phyloP scores from a whole-genome alignment of 2,113 vertebrate species.

The Ophiodon elongatus region DNA sequence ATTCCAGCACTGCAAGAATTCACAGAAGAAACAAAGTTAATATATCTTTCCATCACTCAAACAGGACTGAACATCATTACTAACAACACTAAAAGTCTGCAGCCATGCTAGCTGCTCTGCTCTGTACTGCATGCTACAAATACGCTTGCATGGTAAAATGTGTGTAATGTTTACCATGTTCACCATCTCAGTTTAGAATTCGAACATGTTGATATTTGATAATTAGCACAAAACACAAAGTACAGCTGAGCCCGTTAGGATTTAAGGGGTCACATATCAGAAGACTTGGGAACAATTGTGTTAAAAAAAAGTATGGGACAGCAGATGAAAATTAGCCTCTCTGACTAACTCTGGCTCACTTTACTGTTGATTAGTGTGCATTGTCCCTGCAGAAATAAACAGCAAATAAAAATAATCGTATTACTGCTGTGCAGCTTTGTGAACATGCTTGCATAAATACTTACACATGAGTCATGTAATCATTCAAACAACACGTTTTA shows the following conservation, averaged over 20 bases:
- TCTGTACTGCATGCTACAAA: not conserved
- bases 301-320: not conserved
- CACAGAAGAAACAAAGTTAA: slow-evolving; percentile 40
- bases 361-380: too few species aligned
- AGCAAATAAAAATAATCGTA: too few species aligned
- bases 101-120: not conserved
- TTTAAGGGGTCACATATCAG: not conserved
- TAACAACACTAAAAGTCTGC: not conserved
- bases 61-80: not conserved
- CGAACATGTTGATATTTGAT: not conserved
- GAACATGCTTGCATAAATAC: slow-evolving; percentile 17
- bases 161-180: not conserved
- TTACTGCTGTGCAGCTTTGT: slow-evolving; percentile 5
- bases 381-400: too few species aligned
- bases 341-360: too few species aligned
- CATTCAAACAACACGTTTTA: slow-evolving; percentile 21
- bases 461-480: slow-evolving; percentile 5
- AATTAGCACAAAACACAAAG: not conserved
- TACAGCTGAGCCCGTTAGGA: not conserved
- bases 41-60: not conserved
- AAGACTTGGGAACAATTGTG: not conserved
- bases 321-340: too few species aligned
- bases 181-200: not conserved
- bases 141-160: not conserved
- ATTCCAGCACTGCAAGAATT: slow-evolving; percentile 92